Conservation (phyloP, 35 echinoderm and acorn worm species). For the Patiria miniata region DNA sequence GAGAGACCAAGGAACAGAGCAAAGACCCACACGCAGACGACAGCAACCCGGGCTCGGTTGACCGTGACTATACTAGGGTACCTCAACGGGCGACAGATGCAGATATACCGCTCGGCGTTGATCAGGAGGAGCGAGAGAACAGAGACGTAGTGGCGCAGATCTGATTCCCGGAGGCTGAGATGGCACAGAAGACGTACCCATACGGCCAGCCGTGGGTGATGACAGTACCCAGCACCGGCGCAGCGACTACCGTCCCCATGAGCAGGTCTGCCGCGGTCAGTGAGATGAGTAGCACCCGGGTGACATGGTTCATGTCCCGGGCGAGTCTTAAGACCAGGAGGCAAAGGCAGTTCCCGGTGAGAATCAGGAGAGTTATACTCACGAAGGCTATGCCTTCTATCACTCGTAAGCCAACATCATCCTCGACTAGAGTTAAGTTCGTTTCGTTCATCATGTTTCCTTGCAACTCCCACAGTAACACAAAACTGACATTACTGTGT, state of each 20-base stretch:
- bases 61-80: background rate
- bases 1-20: background rate
- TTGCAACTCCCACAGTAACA: too few relatives aligned
- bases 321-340: constrained; percentile 1
- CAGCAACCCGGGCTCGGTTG: background rate
- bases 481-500: too few relatives aligned
- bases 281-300: constrained; percentile 15
- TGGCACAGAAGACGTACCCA: constrained; percentile 15
- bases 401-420: background rate
- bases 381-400: background rate
- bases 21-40: background rate
- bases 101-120: constrained; percentile 26
- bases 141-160: background rate
- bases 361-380: background rate
- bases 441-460: background rate
- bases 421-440: background rate
- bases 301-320: background rate
- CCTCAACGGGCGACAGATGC: constrained; percentile 10
- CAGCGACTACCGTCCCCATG: background rate
- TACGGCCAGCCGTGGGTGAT: background rate
- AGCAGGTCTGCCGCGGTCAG: constrained; percentile 23
- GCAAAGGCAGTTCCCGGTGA: background rate
- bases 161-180: background rate
- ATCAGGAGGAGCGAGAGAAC: background rate
- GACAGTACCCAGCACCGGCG: background rate